Base-by-base conservation (phyloP, 2,888 invertebrate genomes). In the Cerastis leucographa region DNA sequence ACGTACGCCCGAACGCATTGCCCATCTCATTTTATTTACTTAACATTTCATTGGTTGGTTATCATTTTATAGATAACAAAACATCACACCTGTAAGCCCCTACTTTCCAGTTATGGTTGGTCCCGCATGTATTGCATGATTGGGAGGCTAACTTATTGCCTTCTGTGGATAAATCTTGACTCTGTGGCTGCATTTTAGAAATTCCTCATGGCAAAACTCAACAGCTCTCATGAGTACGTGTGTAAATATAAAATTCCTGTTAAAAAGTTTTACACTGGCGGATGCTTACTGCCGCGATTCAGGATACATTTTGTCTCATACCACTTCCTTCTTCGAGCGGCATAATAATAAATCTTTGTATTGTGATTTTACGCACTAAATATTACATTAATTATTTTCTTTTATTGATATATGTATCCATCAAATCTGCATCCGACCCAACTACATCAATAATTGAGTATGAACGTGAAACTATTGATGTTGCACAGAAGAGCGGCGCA, bases 401-500 rank as follows among this genome's bases (percentile, higher is more conserved):
- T 35, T 35, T n/a, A n/a, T n/a, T n/a, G n/a, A n/a, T n/a, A n/a
- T n/a, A n/a, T n/a, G n/a, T n/a, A n/a, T n/a, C n/a, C n/a, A n/a
- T n/a, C n/a, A n/a, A n/a, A n/a, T n/a, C n/a, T n/a, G n/a, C n/a
- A n/a, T n/a, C n/a, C n/a, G n/a, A 35, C 35, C 2, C 3, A 35
- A 35, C 35, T 35, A 35, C 3, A 35, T 35, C 35, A 35, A 1
- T 35, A 35, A 35, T 35, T 35, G 35, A 35, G 35, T 35, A 35
- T 35, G 35, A 35, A 35, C 1, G 35, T 35, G 3, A 35, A 35
- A 35, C 35, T 35, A 40, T 64, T 5, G 0, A 64, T 64, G n/a
- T 64, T 42, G 42, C 25, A 22, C 89, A 88, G 95, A 95, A 2
- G 94, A 95, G 59, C 91, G 95, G 4, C 93, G 93, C 49, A 88